Base-by-base conservation (phyloP, 1,140 invertebrate species). In the Lasioglossum albipes region DNA sequence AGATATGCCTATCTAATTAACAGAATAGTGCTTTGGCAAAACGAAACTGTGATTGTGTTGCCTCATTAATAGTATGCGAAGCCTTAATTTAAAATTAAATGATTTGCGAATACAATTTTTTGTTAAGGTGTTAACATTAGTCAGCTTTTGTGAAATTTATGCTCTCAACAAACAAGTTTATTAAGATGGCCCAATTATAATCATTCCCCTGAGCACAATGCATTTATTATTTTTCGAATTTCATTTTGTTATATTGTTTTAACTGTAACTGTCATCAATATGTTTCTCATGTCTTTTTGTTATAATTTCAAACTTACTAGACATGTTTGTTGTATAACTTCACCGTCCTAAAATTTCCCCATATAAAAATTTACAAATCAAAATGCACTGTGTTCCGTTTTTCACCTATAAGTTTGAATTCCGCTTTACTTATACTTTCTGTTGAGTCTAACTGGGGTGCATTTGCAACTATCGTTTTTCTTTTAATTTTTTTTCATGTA, bases 381-480 rank as follows among this genome's bases (percentile, higher is more conserved):
- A 67, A 74, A 88, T 89, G 88, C 88, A 89, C 81, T 89, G 88
- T 89, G 88, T 87, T 88, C 41, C 65, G 62, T 89, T 83, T 82
- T 88, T 36, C 75, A 75, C 72, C 76, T 66, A 77, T 84, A 87
- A 80, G 69, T 80, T 84, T 77, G 84, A 71, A 89, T 83, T 76
- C 80, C 88, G 91, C 92, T 93, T 93, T 67, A 89, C 84, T 93
- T 89, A 90, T 82, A 89, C 79, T 85, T 89, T 78, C 86, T 86
- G 72, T 89, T 88, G 84, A 92, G 90, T 92, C 91, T 94, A 94
- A 94, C 90, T 90, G 90, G 91, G 93, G 92, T 94, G 92, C 93
- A 94, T 94, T 94, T 94, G 93, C 93, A 94, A 94, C 93, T 81
- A 72, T 86, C 64, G 69, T 84, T 87, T 87, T 75, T 73, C 67